Conservation (phyloP, 2,113 vertebrate species). For the Dascyllus trimaculatus region DNA sequence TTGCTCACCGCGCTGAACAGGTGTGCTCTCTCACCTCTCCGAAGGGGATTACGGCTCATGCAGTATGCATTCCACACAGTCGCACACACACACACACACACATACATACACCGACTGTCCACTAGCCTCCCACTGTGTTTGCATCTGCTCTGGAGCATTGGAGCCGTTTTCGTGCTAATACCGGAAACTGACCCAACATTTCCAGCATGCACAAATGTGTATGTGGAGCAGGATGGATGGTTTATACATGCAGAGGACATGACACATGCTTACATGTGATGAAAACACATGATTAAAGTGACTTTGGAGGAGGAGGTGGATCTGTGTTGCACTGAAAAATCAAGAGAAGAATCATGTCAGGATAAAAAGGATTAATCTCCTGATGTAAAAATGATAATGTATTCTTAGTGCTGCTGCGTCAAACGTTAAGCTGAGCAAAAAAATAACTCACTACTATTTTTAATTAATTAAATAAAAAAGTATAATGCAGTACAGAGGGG, state of each 20-base stretch:
- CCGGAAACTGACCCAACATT: neutral
- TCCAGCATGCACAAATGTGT: neutral
- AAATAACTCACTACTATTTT: too few species aligned
- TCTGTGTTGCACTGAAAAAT: too few species aligned
- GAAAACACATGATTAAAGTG: too few species aligned
- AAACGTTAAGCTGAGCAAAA: too few species aligned
- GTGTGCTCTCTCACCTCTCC: slow-evolving; percentile 28
- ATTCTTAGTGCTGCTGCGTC: too few species aligned
- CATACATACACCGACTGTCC: slow-evolving; percentile 20
- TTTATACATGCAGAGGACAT: neutral
- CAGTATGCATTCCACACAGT: neutral
- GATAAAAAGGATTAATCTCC: slow-evolving; percentile 8
- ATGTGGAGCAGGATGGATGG: neutral
- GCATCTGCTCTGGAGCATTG: slow-evolving; percentile 41
- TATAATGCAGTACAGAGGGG: too few species aligned
- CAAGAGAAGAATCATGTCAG: neutral
- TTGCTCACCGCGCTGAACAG: slow-evolving; percentile 26
- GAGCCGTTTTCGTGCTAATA: slow-evolving; percentile 17
- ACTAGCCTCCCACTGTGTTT: slow-evolving; percentile 40
- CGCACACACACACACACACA: neutral
- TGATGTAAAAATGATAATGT: neutral
- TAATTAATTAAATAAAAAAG: too few species aligned
- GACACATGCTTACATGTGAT: too few species aligned
- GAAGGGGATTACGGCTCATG: slow-evolving; percentile 9
- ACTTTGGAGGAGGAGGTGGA: too few species aligned